Evolutionary conservation across 2,797 vertebrate genomes (phyloP).

Genomic region (Sebastes paucispinis): DNA sequence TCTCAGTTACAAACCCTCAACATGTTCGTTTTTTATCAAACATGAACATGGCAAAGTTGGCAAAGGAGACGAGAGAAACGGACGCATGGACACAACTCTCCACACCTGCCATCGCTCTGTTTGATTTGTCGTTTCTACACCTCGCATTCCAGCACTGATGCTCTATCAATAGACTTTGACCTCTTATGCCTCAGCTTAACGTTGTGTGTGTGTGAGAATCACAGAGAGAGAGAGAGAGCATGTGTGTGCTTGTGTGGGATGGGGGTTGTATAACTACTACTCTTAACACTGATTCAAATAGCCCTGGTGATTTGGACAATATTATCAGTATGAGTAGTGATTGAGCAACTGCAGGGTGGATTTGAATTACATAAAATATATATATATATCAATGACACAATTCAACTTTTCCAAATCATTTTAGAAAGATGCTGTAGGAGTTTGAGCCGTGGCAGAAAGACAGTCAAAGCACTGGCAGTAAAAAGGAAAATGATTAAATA

Average conservation of each 20-base stretch:
- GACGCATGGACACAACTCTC: slow-evolving; percentile 28
- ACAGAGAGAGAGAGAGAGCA: not conserved
- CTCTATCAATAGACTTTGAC: slow-evolving; percentile 80
- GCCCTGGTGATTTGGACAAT: not conserved
- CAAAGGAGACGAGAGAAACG: not conserved
- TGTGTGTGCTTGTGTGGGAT: not conserved
- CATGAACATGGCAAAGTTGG: not conserved
- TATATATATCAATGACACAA: not conserved
- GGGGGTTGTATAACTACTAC: not conserved
- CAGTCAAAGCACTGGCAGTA: not conserved
- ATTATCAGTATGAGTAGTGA: not conserved
- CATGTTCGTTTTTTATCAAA: not conserved
- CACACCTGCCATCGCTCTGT: slow-evolving; percentile 48
- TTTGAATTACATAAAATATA: not conserved
- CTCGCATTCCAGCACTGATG: slow-evolving; percentile 71
- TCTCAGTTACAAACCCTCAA: slow-evolving; percentile 9
- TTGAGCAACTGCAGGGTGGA: not conserved
- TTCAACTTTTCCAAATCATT: not conserved
- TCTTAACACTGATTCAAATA: slow-evolving; percentile 13
- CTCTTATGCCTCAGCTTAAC: slow-evolving; percentile 55
- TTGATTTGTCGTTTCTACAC: slow-evolving; percentile 79
- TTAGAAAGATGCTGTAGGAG: no score
- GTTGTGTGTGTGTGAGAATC: slow-evolving; percentile 12
- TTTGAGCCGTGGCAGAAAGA: not conserved
- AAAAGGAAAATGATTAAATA: slow-evolving; percentile 3